Evolutionary conservation across 2,888 invertebrate species (phyloP).

Genomic region (Luperina nickerlii): DNA sequence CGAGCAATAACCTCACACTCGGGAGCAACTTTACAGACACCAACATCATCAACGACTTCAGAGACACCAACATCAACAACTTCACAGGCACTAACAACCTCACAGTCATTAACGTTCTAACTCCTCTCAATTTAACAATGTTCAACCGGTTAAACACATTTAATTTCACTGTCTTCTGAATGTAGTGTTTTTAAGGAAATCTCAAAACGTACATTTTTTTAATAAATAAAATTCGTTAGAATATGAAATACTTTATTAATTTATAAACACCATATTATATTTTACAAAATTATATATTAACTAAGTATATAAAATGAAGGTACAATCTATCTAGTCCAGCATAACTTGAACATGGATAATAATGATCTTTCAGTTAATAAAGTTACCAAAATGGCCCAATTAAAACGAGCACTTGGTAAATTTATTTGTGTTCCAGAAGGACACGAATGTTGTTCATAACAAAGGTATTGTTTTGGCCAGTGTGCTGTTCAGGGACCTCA

Average conservation of each 20-base stretch:
- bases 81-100: slow-evolving; percentile 1
- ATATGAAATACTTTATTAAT: slow-evolving; percentile 57
- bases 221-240: slow-evolving; percentile 41
- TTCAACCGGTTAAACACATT: not conserved
- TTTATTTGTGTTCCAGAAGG: slow-evolving; percentile 43
- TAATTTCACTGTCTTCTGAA: slow-evolving; percentile 40
- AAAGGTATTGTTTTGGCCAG: slow-evolving; percentile 56
- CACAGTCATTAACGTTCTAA: slow-evolving; percentile 6
- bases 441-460: slow-evolving; percentile 45
- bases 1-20: slow-evolving; percentile 60
- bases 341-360: slow-evolving; percentile 8
- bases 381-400: slow-evolving; percentile 36
- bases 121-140: slow-evolving; percentile 1
- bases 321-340: slow-evolving; percentile 3
- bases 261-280: slow-evolving; percentile 33
- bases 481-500: slow-evolving; percentile 70
- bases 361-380: slow-evolving; percentile 30
- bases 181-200: slow-evolving; percentile 14
- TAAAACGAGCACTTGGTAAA: slow-evolving; percentile 46
- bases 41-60: slow-evolving; percentile 5
- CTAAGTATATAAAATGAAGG: slow-evolving; percentile 11
- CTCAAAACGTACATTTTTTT: slow-evolving; percentile 50
- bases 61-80: not conserved
- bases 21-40: slow-evolving; percentile 14
- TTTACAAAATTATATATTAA: slow-evolving; percentile 2